phyloP scores from a whole-genome alignment of 2,888 invertebrate genomes.

The Thecophora atra region DNA sequence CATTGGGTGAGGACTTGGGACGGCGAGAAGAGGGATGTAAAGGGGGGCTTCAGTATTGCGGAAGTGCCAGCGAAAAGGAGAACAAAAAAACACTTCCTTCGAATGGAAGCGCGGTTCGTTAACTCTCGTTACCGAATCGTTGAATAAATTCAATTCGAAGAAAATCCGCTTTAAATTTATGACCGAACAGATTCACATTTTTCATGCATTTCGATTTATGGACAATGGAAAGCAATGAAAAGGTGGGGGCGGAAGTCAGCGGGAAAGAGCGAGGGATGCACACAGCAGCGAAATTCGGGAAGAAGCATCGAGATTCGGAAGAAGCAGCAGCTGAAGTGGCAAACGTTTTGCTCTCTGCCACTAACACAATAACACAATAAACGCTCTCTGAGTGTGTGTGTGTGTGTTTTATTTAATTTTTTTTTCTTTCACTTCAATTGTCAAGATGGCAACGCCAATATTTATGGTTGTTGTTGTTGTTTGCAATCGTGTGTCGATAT shows the following conservation, averaged over 20 bases:
- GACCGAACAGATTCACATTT: conserved; percentile 33
- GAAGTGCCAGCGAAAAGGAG: not conserved
- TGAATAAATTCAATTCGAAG: conserved; percentile 32
- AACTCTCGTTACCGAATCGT: conserved; percentile 17
- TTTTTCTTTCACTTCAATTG: too few species aligned
- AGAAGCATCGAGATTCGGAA: not conserved
- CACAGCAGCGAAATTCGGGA: too few species aligned
- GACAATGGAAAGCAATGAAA: not conserved
- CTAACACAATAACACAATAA: not conserved
- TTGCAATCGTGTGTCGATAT: not conserved
- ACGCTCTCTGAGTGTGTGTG: not conserved
- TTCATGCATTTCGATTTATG: conserved; percentile 28
- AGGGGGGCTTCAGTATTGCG: not conserved
- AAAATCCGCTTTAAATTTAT: conserved; percentile 34
- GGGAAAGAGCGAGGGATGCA: too few species aligned
- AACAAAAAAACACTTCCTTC: conserved; percentile 8
- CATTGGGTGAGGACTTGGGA: not conserved
- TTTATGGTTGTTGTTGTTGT: not conserved
- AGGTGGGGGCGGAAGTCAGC: not conserved
- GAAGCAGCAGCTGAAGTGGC: not conserved
- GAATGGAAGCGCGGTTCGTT: conserved; percentile 28
- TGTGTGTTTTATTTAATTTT: not conserved
- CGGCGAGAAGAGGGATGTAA: too few species aligned
- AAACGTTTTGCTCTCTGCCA: too few species aligned
- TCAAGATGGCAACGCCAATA: too few species aligned